Base-by-base conservation (phyloP, 2,888 invertebrate genomes). In the Corbicula japonica region DNA sequence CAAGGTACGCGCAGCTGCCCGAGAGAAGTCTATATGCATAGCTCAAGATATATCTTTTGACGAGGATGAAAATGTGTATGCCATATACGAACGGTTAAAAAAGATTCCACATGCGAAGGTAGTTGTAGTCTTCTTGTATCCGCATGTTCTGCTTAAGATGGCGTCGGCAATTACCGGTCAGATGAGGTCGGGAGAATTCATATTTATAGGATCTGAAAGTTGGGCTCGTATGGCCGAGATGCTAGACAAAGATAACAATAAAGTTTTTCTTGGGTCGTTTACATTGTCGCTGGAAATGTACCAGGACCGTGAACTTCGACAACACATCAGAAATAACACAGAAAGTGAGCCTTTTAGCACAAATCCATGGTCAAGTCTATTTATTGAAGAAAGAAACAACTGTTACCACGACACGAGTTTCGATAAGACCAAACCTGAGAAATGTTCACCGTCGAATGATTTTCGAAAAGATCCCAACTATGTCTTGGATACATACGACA, bases 131-230 rank as follows among this genome's bases (percentile, higher is more conserved):
- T 80, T 85, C 44, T 1, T 83, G 26, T 28, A 63, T 18, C 70
- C 82, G 18, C 70, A 80, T 26, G 63, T 78, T 2, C 26, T 79
- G 15, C 21, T 30, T 23, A 44, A 34, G 1, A 50, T 80, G 0
- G 41, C 78, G 28, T 6, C 18, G 8, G 50, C 41, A 15, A 10
- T 83, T 0, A 46, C 62, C 12, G n/a, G 21, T 18, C 35, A 44
- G 32, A n/a, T 78, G 62, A 46, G 62, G 0, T 52, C 34, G 30
- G 82, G 80, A 1, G 75, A 83, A 28, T 85, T 83, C 23, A 23
- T 85, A 15, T 83, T 83, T 18, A 80, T 85, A 44, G 85, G 83
- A n/a, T 83, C 85, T 1, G 80, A 80, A 41, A 63, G 80, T 18
- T 83, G 76, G 78, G 76, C 72, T 32, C 73, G 54, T n/a, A 76